These are phyloP conservation scores for Antheraea mylitta DNA, from an alignment of 1,140 invertebrate genomes.

Conservation along the genomic window DNA sequence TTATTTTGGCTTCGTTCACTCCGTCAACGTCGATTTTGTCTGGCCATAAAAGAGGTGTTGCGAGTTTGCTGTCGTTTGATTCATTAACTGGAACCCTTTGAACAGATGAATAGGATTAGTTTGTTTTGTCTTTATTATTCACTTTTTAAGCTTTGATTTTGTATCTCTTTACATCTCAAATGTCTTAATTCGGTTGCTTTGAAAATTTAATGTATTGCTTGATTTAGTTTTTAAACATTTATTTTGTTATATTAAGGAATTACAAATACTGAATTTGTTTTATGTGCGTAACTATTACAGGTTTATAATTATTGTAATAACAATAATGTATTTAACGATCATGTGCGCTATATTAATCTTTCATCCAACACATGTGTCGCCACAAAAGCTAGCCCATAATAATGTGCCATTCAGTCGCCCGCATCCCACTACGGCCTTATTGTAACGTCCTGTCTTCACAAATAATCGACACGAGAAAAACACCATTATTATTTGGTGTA, in stretches of 20 bases:
- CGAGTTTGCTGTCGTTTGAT: slow-evolving; percentile 66
- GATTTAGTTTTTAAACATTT: neutral
- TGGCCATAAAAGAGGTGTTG: slow-evolving; percentile 71
- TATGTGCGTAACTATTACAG: neutral
- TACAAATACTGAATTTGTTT: neutral
- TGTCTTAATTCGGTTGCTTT: slow-evolving; percentile 21
- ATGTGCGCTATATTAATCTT: neutral
- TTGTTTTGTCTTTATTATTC: slow-evolving; percentile 45
- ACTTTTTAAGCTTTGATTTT: slow-evolving; percentile 41
- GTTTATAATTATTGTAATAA: neutral
- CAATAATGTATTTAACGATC: neutral
- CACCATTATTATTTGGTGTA: slow-evolving; percentile 42
- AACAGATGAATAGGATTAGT: slow-evolving; percentile 62
- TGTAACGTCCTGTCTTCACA: slow-evolving; percentile 62
- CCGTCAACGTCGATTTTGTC: slow-evolving; percentile 73
- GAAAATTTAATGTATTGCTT: neutral
- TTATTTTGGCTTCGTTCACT: slow-evolving; percentile 69
- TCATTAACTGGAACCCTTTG: slow-evolving; percentile 69
- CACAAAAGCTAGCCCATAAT: slow-evolving; percentile 46
- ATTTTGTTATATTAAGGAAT: neutral
- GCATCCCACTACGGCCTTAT: slow-evolving; percentile 51
- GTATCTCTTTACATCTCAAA: slow-evolving; percentile 16
- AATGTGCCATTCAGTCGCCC: slow-evolving; percentile 54
- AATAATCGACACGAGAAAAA: slow-evolving; percentile 48
- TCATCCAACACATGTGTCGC: slow-evolving; percentile 21